Evolutionary conservation across 2,888 invertebrate species (phyloP), one percentile per base, ranked within the genome.

Genomic region (Himalopsyche anomala): DNA sequence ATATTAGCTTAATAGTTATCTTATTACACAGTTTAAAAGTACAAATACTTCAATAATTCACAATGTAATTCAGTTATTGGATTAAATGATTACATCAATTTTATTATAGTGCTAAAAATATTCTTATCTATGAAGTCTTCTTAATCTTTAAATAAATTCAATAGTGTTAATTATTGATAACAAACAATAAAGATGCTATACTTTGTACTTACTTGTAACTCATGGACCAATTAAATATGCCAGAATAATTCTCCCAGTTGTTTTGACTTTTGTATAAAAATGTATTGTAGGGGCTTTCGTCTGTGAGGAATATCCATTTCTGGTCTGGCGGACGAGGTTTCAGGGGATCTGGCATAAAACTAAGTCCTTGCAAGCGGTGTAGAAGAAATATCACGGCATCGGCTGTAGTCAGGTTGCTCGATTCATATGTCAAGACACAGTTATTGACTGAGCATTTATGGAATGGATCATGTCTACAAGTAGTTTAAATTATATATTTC

Each of bases 141-240:
- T n/a, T n/a, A n/a, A 28, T 45, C 45, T 45, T 11, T 45, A 11
- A 45, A 45, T 45, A 11, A 45, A 8, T 45, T 45, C 2, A 9
- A 45, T 45, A 45, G 11, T 45, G 4, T 45, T 11, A 5, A 45
- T 11, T 9, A 45, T 45, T 45, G 45, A 45, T 11, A 9, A 4
- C 45, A 45, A 45, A 45, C 11, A 45, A 45, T 45, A 45, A 9
- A 45, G 45, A 11, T 40, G 56, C 36, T 85, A 81, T 84, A 82
- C 45, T 74, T 54, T 62, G 12, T 9, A 87, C 86, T 89, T 90
- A 95, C 94, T 94, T 92, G 90, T 95, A 95, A 2, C 94, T 94
- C 95, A 95, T 95, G 0, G 95, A 95, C 95, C 95, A 95, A 90
- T 95, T 95, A 89, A 95, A 97, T n/a, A 95, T 88, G 17, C 94